A percentile compares a stretch with the other conserved stretches of the same genome.
phyloP scores from a whole-genome alignment of 1,140 invertebrate species.

The Euura saliciscinereae region DNA sequence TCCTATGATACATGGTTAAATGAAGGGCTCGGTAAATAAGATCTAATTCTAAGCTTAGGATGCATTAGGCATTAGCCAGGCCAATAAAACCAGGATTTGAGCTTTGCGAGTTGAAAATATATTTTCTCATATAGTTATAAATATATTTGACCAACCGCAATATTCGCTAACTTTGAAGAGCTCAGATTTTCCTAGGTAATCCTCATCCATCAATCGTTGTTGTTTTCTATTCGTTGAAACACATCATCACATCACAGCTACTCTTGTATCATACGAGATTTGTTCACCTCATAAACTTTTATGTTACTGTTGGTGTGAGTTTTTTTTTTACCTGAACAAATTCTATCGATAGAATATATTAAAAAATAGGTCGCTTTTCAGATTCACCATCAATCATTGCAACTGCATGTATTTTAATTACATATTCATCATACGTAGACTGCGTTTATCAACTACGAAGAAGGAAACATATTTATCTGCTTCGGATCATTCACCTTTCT shows the following conservation, averaged over 20 bases:
- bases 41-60: background rate
- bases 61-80: background rate
- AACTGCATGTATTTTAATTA: background rate
- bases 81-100: background rate
- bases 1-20: slow-evolving; percentile 7
- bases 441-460: background rate
- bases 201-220: too few species aligned
- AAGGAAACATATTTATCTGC: background rate
- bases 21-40: background rate
- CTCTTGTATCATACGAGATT: background rate
- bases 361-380: background rate
- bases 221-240: too few species aligned
- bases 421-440: background rate
- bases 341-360: background rate
- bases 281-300: background rate
- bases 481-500: too few species aligned
- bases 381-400: background rate
- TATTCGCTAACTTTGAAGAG: too few species aligned
- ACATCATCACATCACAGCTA: background rate
- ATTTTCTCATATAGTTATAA: background rate
- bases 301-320: background rate
- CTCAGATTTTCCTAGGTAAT: too few species aligned
- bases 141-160: background rate
- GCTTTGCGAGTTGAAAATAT: background rate
- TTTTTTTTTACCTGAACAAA: background rate